These are phyloP conservation scores for Pseudomyrmex dendroicus DNA, from an alignment of 1,140 invertebrate genomes.

Conservation along the genomic window DNA sequence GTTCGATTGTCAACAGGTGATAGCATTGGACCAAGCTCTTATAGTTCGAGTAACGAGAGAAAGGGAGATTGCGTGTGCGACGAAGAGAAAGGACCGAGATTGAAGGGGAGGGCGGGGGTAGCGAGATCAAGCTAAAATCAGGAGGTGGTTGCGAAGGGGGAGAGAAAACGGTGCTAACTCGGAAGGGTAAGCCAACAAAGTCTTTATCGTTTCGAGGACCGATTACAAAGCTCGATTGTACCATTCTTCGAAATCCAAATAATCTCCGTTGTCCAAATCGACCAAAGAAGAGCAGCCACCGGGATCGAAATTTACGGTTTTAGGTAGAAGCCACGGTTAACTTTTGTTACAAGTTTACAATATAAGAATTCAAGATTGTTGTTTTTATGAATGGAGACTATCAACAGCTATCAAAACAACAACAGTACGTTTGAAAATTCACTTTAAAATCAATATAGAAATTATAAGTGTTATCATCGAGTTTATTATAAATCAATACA, in stretches of 20 bases:
- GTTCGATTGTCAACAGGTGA: constrained; percentile 78
- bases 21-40: constrained; percentile 71
- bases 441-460: no score
- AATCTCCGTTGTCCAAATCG: constrained; percentile 63
- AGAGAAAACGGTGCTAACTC: constrained; percentile 48
- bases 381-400: background rate
- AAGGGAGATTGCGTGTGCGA: constrained; percentile 63
- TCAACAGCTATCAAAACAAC: no score
- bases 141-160: constrained; percentile 54
- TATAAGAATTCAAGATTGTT: background rate
- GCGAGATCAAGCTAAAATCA: constrained; percentile 56
- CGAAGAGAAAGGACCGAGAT: constrained; percentile 41
- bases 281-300: constrained; percentile 35
- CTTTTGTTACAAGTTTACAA: background rate
- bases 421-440: no score
- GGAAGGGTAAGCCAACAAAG: constrained; percentile 75
- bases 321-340: constrained; percentile 4
- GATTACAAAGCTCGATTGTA: constrained; percentile 79
- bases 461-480: no score
- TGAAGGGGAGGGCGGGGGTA: background rate
- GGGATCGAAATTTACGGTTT: constrained; percentile 47
- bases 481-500: no score
- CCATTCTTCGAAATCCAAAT: constrained; percentile 75
- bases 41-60: constrained; percentile 72
- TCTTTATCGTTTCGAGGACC: constrained; percentile 78